Conservation (phyloP, 2,888 invertebrate genomes). For the Drosophila anceps region DNA sequence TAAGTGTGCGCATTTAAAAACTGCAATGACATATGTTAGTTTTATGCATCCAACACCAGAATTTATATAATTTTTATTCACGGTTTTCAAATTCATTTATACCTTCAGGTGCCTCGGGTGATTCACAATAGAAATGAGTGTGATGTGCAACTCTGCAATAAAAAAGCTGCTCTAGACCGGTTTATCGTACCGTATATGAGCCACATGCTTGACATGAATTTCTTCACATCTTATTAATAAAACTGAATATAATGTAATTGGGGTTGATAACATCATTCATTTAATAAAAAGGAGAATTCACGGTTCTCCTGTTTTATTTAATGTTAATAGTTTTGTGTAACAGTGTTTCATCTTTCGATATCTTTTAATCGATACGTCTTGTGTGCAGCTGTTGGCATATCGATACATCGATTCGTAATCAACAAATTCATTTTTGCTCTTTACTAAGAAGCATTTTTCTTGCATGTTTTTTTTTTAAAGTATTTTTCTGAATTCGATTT, state of each 20-base stretch:
- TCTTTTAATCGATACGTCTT: constrained; percentile 1
- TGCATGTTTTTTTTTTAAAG: constrained; percentile 36
- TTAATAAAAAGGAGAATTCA: not conserved
- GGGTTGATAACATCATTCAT: not conserved
- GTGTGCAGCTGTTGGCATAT: constrained; percentile 5
- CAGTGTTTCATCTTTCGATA: not conserved
- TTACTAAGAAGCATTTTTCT: constrained; percentile 51
- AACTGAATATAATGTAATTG: not conserved
- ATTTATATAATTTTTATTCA: constrained; percentile 71
- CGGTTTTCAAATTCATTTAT: constrained; percentile 46
- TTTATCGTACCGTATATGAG: constrained; percentile 16
- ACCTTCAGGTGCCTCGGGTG: constrained; percentile 63
- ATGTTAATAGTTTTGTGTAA: not conserved
- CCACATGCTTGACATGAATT: not conserved
- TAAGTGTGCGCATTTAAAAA: constrained; percentile 69
- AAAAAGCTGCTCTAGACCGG: constrained; percentile 4
- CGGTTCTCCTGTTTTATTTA: not conserved
- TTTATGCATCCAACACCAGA: constrained; percentile 10
- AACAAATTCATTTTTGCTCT: constrained; percentile 41
- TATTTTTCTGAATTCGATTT: constrained; percentile 35
- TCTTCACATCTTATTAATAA: not conserved
- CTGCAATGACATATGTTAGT: constrained; percentile 80
- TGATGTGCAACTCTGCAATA: constrained; percentile 40
- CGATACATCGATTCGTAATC: constrained; percentile 17
- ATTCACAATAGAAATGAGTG: constrained; percentile 50